Percentiles rank a stretch among this genome's conserved stretches.
These are phyloP conservation scores for Meteorus colon DNA, from an alignment of 2,888 invertebrate genomes.

Conservation along the genomic window DNA sequence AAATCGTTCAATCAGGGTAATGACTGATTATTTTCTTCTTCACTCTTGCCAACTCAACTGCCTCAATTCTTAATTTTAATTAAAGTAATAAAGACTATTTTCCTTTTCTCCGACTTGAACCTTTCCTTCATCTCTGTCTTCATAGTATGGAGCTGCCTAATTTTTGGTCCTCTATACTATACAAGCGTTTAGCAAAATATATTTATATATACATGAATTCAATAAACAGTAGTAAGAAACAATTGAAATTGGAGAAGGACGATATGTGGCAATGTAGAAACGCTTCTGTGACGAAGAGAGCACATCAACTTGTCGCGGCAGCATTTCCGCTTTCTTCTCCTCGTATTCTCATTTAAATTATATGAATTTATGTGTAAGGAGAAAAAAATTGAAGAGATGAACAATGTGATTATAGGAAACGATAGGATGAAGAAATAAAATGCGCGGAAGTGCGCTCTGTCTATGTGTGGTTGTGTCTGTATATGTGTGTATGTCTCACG, in stretches of 20 bases:
- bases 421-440: neutral
- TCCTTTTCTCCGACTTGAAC: conserved; percentile 8
- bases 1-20: conserved; percentile 45
- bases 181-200: neutral
- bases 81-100: conserved; percentile 45
- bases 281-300: conserved; percentile 68
- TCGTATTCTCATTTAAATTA: neutral
- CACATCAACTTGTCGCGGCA: conserved; percentile 67
- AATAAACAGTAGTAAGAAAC: neutral
- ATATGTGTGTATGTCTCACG: too few relatives aligned
- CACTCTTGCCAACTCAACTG: conserved; percentile 72
- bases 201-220: neutral
- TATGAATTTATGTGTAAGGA: neutral
- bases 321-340: conserved; percentile 53
- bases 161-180: neutral
- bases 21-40: conserved; percentile 64
- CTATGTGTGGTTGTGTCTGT: too few relatives aligned
- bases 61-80: conserved; percentile 71
- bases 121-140: neutral
- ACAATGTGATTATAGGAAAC: neutral
- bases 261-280: conserved; percentile 49
- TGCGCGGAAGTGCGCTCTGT: neutral
- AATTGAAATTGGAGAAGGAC: neutral
- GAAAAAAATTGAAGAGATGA: neutral
- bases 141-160: neutral